phyloP scores from a whole-genome alignment of 2,113 vertebrate species.

The Ornithorhynchus anatinus region DNA sequence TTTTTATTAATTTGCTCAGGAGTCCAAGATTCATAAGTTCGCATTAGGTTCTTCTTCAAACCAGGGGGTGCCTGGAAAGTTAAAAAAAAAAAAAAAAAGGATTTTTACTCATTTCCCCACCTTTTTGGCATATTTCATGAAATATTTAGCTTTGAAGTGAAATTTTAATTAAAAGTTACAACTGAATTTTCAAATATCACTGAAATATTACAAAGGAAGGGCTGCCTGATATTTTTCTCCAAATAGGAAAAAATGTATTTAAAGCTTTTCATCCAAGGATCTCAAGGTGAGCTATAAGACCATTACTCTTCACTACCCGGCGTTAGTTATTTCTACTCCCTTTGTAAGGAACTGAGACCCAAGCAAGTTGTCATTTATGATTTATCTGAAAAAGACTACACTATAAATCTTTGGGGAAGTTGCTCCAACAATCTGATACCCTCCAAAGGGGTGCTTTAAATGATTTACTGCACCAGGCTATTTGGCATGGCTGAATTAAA shows the following conservation, averaged over 20 bases:
- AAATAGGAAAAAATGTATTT: background rate
- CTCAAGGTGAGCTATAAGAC: too few species aligned
- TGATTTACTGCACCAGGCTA: too few species aligned
- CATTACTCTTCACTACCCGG: too few species aligned
- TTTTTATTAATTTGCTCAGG: conserved; percentile 91
- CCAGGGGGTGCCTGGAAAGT: conserved; percentile 88
- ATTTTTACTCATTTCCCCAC: fast-evolving
- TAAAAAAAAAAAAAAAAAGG: background rate
- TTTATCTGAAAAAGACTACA: too few species aligned
- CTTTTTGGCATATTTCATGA: background rate
- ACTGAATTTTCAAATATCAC: background rate
- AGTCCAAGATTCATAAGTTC: conserved; percentile 96
- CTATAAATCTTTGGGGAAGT: too few species aligned
- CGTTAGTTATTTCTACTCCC: too few species aligned
- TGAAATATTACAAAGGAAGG: background rate
- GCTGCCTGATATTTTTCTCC: too few species aligned
- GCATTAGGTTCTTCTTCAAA: conserved; percentile 94
- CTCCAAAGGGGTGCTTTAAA: too few species aligned
- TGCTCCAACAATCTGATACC: too few species aligned
- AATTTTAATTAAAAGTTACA: background rate
- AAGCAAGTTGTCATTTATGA: too few species aligned
- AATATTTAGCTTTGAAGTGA: background rate
- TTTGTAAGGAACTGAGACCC: too few species aligned
- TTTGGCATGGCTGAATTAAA: too few species aligned
- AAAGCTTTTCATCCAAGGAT: background rate